These are phyloP conservation scores for Pogonomyrmex barbatus DNA, from an alignment of 1,140 invertebrate genomes.

Conservation along the genomic window DNA sequence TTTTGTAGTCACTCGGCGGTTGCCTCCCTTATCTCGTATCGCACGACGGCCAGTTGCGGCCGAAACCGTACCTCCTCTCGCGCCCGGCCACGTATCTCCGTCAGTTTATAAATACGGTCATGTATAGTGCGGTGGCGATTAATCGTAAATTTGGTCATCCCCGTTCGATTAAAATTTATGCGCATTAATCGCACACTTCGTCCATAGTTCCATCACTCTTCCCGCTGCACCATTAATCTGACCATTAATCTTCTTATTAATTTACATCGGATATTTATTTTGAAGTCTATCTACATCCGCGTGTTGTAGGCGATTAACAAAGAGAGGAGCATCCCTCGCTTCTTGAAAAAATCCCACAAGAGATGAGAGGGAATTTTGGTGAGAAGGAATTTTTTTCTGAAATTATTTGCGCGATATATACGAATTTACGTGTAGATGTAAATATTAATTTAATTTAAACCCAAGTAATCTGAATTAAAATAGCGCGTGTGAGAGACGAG, in stretches of 20 bases:
- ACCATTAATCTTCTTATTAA: background rate
- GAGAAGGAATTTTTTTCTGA: background rate
- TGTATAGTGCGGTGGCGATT: conserved; percentile 17
- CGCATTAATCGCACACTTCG: conserved; percentile 17
- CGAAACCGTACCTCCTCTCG: conserved; percentile 31
- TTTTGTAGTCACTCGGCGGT: conserved; percentile 47
- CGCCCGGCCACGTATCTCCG: conserved; percentile 1
- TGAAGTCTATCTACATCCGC: too few species aligned
- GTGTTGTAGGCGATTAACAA: background rate
- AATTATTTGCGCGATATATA: background rate
- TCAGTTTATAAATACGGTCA: conserved; percentile 45
- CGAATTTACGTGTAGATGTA: background rate
- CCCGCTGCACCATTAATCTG: too few species aligned
- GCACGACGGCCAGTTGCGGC: conserved; percentile 20
- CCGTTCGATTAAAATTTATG: conserved; percentile 38
- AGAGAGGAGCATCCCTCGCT: background rate
- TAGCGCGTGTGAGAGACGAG: conserved; percentile 3
- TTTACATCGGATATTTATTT: background rate
- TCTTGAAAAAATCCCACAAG: background rate
- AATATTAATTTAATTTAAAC: conserved; percentile 38
- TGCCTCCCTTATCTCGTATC: conserved; percentile 48
- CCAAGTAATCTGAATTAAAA: conserved; percentile 18
- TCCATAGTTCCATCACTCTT: too few species aligned
- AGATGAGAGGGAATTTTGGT: too few species aligned
- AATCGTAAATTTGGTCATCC: conserved; percentile 43